Base-by-base conservation (phyloP, 2,113 vertebrate species). In the Passer montanus region DNA sequence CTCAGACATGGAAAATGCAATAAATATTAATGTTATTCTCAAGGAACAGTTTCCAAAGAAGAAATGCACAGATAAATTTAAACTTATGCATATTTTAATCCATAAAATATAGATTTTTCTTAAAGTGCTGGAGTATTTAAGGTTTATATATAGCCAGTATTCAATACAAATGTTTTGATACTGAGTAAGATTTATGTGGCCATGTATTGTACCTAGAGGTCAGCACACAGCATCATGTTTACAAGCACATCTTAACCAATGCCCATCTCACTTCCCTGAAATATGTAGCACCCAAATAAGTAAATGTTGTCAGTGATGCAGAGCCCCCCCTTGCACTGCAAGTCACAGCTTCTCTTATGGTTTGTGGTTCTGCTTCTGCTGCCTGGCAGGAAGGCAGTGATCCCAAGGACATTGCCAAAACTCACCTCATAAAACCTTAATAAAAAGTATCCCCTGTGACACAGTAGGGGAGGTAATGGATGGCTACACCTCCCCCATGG, bases 11-110 rank as follows among this genome's bases (percentile, higher is more conserved):
- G 79, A 90, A 97, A 97, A 96, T 44, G 69, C 90, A 94, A 96
- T 97, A 95, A 96, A 97, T 97, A 95, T 97, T 95, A 93, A 96
- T 94, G 93, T 63, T 81, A 81, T 92, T 97, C 96, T 95, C 93
- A 93, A 96, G 89, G 80, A 97, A 78, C 76, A 64, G 89, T 84
- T 96, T 95, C 96, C 89, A 96, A 87, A 91, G 93, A 74, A 83
- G 86, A 93, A 94, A 92, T 58, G 79, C 72, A 56, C 86, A 66
- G 92, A 94, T 90, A 92, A 90, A 90, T 95, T 96, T 94, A 92
- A 96, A 96, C 83, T 90, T 96, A 94, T 81, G 74, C 90, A 84
- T 97, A 95, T 96, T 95, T 96, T 90, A 96, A 93, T 79, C 88
- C 86, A 89, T 92, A 84, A 96, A 96, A 94, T 95, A 96, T 53